Base-by-base conservation (phyloP, 2,113 vertebrate species). In the Macrotis lagotis region DNA sequence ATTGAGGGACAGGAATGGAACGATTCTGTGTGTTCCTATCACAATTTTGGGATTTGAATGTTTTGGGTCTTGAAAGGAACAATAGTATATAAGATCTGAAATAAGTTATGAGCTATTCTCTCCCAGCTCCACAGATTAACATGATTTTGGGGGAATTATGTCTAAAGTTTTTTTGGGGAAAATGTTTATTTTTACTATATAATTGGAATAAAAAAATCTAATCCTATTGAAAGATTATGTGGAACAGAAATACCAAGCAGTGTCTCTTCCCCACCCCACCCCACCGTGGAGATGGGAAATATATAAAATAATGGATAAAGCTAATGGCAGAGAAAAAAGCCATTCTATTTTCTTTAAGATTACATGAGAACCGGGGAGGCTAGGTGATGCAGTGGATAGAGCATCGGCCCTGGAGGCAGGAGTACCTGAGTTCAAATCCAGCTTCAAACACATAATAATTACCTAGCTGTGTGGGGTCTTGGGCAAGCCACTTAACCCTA, bases 121-220 rank as follows among this genome's bases (percentile, higher is more conserved):
- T 22, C 14, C 16, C 4, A n/a, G 37, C 2, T 74, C 37, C 66
- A 14, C 14, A 74, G 37, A 22, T 16, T 16, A 19, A n/a, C 37
- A 74, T 74, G 37, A 74, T n/a, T 74, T 74, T 19, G 16, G 14
- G 66, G 37, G 37, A 74, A 74, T n/a, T 74, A n/a, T 74, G 37
- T n/a, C 31, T n/a, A 26, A 74, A n/a, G 0, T 0, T 74, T 0
- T 74, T n/a, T 74, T 1, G 1, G 1, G 37, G 66, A 7, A 19
- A 66, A 74, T n/a, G 16, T 22, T 74, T n/a, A 74, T n/a, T 74
- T n/a, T 74, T 74, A 74, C 66, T 44, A 74, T 74, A n/a, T 74
- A 74, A 1, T n/a, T 74, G 16, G 1, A 74, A 1, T 74, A 74
- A 74, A 74, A 74, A 74, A 74, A 74, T 12, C 37, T n/a, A 19